Percentiles rank a stretch among this genome's conserved stretches.
Conservation (phyloP, 2,797 vertebrate genomes). For the Lithobates sylvaticus region DNA sequence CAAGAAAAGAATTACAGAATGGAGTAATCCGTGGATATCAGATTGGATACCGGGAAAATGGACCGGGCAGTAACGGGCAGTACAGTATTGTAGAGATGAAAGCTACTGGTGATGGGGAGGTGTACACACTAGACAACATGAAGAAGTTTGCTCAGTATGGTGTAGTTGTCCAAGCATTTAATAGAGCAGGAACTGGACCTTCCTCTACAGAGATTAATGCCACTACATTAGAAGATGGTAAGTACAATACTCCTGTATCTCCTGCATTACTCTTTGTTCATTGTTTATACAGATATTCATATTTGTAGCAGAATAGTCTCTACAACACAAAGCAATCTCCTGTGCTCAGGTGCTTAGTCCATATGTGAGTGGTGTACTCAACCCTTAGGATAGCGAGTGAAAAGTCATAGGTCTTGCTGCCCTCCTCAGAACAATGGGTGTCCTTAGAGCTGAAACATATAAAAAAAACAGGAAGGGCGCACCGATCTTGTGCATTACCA, state of each 20-base stretch:
- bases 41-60: slow-evolving; percentile 96
- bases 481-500: too few species aligned
- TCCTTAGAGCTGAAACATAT: too few species aligned
- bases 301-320: too few species aligned
- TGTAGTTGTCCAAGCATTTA: slow-evolving; percentile 97
- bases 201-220: slow-evolving; percentile 98
- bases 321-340: too few species aligned
- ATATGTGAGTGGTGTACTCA: too few species aligned
- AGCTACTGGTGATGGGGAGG: slow-evolving; percentile 94
- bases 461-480: too few species aligned
- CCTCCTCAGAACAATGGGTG: too few species aligned
- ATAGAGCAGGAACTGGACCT: slow-evolving; percentile 93
- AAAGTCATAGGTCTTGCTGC: too few species aligned
- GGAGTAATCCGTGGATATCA: slow-evolving; percentile 97
- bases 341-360: too few species aligned
- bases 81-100: slow-evolving; percentile 99
- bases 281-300: too few species aligned
- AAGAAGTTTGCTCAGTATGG: slow-evolving; percentile 98
- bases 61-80: slow-evolving; percentile 95
- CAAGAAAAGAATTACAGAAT: slow-evolving; percentile 95
- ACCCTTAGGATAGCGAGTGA: too few species aligned
- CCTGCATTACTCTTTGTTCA: too few species aligned
- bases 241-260: slow-evolving; percentile 51
- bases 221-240: slow-evolving; percentile 95
- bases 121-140: slow-evolving; percentile 96